Percentiles rank a stretch among this genome's conserved stretches.
These are phyloP conservation scores for Elymnias hypermnestra DNA, from an alignment of 1,140 invertebrate species.

Conservation along the genomic window DNA sequence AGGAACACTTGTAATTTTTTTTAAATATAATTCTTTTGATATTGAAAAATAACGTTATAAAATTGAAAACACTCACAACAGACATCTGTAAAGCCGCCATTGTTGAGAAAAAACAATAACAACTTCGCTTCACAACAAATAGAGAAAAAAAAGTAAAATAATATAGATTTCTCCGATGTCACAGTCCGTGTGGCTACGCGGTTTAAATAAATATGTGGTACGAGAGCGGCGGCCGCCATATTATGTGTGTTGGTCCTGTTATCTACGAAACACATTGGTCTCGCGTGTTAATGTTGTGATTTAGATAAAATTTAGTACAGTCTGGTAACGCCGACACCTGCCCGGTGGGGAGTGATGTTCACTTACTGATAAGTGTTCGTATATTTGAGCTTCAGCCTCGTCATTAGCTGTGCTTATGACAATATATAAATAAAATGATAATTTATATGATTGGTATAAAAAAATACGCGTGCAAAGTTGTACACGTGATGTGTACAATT, in stretches of 20 bases:
- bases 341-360: not conserved
- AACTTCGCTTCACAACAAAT: conserved; percentile 9
- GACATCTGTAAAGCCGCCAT: conserved; percentile 3
- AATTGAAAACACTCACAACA: not conserved
- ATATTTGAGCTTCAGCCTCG: too few species aligned
- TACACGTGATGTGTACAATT: too few species aligned
- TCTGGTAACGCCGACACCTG: not conserved
- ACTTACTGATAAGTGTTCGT: too few species aligned
- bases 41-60: too few species aligned
- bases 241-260: conserved; percentile 7
- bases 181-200: not conserved
- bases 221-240: conserved; percentile 1
- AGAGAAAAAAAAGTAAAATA: not conserved
- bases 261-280: conserved; percentile 22
- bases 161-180: not conserved
- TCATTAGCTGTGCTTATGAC: too few species aligned
- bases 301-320: conserved; percentile 22
- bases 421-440: too few species aligned
- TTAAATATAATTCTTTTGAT: too few species aligned
- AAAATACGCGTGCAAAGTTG: too few species aligned
- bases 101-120: not conserved
- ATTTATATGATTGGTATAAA: too few species aligned
- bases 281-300: conserved; percentile 31
- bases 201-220: not conserved
- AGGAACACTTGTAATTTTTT: too few species aligned